Evolutionary conservation across 2,888 invertebrate genomes (phyloP), one percentile per base, ranked within the genome.

Genomic region (Drosophila paramelanica): DNA sequence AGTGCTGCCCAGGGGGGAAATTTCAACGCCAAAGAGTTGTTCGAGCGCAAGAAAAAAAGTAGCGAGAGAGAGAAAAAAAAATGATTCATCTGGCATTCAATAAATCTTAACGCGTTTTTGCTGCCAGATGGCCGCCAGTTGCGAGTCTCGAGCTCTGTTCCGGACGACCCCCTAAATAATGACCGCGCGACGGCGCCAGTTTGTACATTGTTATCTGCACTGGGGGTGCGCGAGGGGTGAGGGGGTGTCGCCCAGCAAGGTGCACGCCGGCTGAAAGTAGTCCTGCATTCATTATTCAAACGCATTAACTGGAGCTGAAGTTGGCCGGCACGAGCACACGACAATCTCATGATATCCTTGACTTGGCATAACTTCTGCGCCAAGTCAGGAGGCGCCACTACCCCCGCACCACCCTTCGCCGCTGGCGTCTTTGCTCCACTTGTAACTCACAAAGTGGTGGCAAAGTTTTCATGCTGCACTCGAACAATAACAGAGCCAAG

Each of bases 401-500:
- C 23, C 23, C 11, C 31, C 41, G 6, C 11, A 11, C 2, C 6
- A 17, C 3, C 1, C 31, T 17, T 0, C 42, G 55, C 42, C 66
- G 38, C 38, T 53, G 59, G 57, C 62, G 17, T 33, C 14, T 17
- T 43, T 31, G 14, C 51, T 8, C 33, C 36, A 59, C 31, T 45
- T 39, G 56, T 45, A 53, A 38, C 52, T 64, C 49, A 62, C 49
- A 45, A 25, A 31, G 41, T 45, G 57, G 47, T 41, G 59, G 55
- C 58, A 67, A 69, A 85, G 45, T 67, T 73, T 72, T 52, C 87
- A 42, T 64, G 67, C 89, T 87, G 73, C 76, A 78, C 81, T 57
- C 72, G 73, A 89, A 81, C 88, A 89, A 84, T 88, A 85, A 79
- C 88, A 77, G 73, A 77, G 85, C 70, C 86, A 79, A 81, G 88